Base-by-base conservation (phyloP, 2,797 vertebrate species). In the Microtus agrestis region DNA sequence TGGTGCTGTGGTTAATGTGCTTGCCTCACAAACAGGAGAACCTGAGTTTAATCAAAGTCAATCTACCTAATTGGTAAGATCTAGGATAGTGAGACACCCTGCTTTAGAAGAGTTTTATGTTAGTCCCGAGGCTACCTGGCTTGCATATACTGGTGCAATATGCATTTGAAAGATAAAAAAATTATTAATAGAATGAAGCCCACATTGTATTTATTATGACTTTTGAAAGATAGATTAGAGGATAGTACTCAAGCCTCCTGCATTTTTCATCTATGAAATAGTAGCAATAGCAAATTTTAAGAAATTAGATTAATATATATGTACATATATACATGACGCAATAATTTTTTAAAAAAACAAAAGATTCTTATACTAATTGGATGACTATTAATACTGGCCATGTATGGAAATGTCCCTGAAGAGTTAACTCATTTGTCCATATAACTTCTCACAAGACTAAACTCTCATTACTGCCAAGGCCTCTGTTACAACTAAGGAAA, bases 141-240 rank as follows among this genome's bases (percentile, higher is more conserved):
- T 43, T 56, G 27, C 17, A 37, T 40, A 59, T 34, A 31, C 15
- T 23, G 29, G n/a, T 59, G 34, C 11, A 80, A 31, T n/a, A 56
- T 54, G n/a, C 46, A 37, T 59, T 81, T 40, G 23, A 51, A 51
- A 78, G 25, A 40, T 13, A 27, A 40, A 37, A 37, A 29, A 9
- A 63, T 56, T 81, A 13, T 61, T 14, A 82, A n/a, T 61, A 59
- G 48, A 88, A 27, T 25, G 29, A 87, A 69, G 17, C 19, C 15
- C 21, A 13, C n/a, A 1, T 3, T n/a, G 29, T 54, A 69, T 81
- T n/a, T 13, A 3, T 13, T 15, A 13, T 29, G 71, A 40, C 12
- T 95, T 95, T 89, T 56, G n/a, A 92, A 94, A 82, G 8, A 37
- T 21, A 17, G 79, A 0, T 80, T 71, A 46, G n/a, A n/a, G 7